These are phyloP conservation scores for Caenorhabditis afra DNA, from an alignment of 2,888 invertebrate genomes.

Conservation along the genomic window DNA sequence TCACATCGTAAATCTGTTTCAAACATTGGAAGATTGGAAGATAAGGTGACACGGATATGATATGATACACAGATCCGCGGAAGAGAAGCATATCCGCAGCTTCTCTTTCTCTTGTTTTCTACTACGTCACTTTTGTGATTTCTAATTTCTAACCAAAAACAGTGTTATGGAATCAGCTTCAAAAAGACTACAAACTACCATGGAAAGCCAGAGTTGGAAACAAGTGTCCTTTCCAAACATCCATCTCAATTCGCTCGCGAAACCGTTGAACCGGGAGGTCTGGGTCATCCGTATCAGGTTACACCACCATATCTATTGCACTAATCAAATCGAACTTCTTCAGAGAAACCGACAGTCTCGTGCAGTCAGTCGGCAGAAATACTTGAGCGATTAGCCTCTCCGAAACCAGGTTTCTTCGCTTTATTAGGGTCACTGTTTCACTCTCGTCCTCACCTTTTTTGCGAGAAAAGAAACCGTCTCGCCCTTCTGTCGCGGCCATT, in stretches of 20 bases:
- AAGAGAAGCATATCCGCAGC: slow-evolving; percentile 17
- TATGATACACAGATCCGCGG: slow-evolving; percentile 18
- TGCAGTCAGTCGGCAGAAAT: slow-evolving; percentile 28
- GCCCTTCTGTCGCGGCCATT: slow-evolving; percentile 17
- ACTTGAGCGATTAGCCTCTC: slow-evolving; percentile 42
- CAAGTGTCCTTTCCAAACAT: neutral
- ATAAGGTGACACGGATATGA: no score
- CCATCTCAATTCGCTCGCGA: neutral
- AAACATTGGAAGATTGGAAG: slow-evolving; percentile 1
- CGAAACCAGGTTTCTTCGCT: slow-evolving; percentile 43
- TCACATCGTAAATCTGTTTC: slow-evolving; percentile 8
- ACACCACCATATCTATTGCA: slow-evolving; percentile 25
- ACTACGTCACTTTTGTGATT: slow-evolving; percentile 1
- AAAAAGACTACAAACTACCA: no score
- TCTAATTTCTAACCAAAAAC: neutral
- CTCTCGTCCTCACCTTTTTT: slow-evolving; percentile 35
- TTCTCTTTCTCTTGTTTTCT: neutral
- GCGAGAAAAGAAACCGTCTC: slow-evolving; percentile 16
- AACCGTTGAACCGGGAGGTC: neutral
- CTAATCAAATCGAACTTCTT: slow-evolving; percentile 35
- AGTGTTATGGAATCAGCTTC: no score
- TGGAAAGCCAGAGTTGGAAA: no score
- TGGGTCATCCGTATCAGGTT: neutral
- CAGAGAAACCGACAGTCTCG: slow-evolving; percentile 23
- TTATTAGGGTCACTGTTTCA: slow-evolving; percentile 55